phyloP scores from a whole-genome alignment of 2,797 vertebrate species.

The Malurus splendens region DNA sequence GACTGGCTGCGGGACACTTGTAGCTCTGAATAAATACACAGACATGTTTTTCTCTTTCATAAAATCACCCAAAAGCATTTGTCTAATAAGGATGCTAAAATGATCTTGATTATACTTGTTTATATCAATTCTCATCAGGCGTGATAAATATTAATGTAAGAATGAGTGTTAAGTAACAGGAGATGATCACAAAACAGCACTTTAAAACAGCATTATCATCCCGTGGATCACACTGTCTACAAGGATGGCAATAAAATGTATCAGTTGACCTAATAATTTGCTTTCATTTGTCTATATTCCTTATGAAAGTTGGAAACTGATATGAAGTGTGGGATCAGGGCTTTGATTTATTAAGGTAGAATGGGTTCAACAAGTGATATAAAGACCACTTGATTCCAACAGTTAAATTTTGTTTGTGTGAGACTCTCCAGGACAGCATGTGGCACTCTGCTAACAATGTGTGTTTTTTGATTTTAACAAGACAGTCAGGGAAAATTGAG shows the following conservation, averaged over 20 bases:
- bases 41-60: background rate
- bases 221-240: background rate
- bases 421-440: background rate
- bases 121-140: slow-evolving; percentile 41
- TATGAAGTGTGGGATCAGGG: background rate
- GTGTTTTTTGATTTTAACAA: background rate
- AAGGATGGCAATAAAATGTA: background rate
- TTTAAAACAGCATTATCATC: slow-evolving; percentile 13
- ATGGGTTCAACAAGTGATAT: background rate
- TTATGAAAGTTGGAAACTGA: background rate
- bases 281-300: background rate
- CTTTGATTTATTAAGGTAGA: background rate
- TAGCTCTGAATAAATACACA: background rate
- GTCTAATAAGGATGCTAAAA: slow-evolving; percentile 18
- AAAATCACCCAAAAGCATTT: background rate
- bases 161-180: background rate
- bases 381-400: background rate
- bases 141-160: slow-evolving; percentile 39
- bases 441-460: background rate
- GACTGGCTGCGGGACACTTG: background rate
- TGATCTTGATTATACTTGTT: slow-evolving; percentile 37
- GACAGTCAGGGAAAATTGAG: background rate
- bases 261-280: background rate
- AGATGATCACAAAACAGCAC: background rate
- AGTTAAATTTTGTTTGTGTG: background rate